Evolutionary conservation across 2,888 invertebrate species (phyloP), one percentile per base, ranked within the genome.

Genomic region (Homarus gammarus): DNA sequence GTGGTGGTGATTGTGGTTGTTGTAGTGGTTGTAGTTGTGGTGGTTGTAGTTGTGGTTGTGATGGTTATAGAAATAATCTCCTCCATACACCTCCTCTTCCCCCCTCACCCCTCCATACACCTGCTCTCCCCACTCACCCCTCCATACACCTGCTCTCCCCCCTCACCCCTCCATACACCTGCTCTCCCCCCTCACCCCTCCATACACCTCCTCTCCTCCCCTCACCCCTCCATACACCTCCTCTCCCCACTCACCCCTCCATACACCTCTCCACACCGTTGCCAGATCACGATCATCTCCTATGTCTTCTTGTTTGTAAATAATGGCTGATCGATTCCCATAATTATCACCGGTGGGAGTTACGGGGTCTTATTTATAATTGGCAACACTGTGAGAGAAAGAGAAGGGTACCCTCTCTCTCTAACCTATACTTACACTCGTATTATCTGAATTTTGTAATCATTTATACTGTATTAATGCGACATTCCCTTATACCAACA

Each of bases 391-490:
- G 31, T 2, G 73, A 22, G 40, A 22, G 40, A 72, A 18, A 38
- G n/a, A 38, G 27, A 75, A 18, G 72, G 8, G 5, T 64, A n/a
- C 64, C 18, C 64, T 73, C 73, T 73, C 73, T 73, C 75, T 75
- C 75, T 75, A n/a, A n/a, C n/a, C n/a, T n/a, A n/a, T n/a, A n/a
- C n/a, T n/a, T n/a, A n/a, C n/a, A n/a, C n/a, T n/a, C n/a, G n/a
- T n/a, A n/a, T n/a, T n/a, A n/a, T n/a, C n/a, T n/a, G n/a, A n/a
- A n/a, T n/a, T n/a, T n/a, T n/a, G n/a, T n/a, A n/a, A n/a, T n/a
- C n/a, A n/a, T n/a, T n/a, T n/a, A n/a, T n/a, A n/a, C n/a, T n/a
- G n/a, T n/a, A n/a, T n/a, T n/a, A n/a, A n/a, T n/a, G n/a, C n/a
- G n/a, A n/a, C n/a, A n/a, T n/a, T n/a, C n/a, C n/a, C n/a, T n/a